Evolutionary conservation across 2,797 vertebrate species (phyloP).

Genomic region (Meriones psammophilus): DNA sequence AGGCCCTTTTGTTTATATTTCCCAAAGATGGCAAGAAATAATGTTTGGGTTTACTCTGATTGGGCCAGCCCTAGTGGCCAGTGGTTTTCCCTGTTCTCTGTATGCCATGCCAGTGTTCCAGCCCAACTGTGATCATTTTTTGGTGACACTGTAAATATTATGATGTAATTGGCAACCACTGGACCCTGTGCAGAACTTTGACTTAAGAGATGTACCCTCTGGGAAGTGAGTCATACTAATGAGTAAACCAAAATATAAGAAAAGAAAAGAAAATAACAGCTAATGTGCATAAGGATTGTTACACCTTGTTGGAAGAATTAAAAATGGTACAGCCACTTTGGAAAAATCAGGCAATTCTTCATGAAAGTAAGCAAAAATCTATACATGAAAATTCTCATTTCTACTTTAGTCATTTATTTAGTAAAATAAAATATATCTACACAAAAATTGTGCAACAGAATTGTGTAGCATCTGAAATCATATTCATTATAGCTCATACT

Average conservation of each 20-base stretch:
- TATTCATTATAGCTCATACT: neutral
- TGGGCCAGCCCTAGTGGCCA: neutral
- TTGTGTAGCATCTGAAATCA: conserved; percentile 15
- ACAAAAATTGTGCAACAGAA: neutral
- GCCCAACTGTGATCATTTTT: neutral
- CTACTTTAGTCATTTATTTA: conserved; percentile 6
- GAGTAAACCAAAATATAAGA: neutral
- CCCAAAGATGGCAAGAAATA: neutral
- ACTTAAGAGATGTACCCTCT: neutral
- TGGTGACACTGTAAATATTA: conserved; percentile 17
- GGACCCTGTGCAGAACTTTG: neutral
- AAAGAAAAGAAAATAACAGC: neutral
- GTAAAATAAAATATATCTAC: conserved; percentile 33
- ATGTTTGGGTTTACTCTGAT: neutral
- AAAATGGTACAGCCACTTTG: neutral
- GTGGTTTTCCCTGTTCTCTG: neutral
- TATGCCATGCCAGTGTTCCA: neutral
- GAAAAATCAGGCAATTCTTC: conserved; percentile 1
- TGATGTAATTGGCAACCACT: neutral
- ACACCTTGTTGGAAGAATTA: neutral
- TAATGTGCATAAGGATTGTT: neutral
- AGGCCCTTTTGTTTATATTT: neutral
- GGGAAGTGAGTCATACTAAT: neutral
- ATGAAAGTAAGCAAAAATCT: neutral
- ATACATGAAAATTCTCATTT: neutral